Base-by-base conservation (phyloP, 2,797 vertebrate species). In the Tamandua tetradactyla region DNA sequence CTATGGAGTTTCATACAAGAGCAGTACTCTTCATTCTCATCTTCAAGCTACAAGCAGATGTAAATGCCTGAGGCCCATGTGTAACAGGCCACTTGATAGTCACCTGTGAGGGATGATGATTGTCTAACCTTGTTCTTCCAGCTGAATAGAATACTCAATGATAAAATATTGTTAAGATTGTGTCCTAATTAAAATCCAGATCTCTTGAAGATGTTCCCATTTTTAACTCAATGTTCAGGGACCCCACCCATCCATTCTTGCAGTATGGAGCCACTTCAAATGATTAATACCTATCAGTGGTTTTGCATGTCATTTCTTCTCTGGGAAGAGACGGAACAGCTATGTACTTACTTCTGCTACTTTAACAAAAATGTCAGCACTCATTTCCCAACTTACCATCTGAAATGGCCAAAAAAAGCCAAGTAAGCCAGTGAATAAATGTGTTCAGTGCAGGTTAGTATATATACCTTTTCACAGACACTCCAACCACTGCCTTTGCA, bases 321-420 rank as follows among this genome's bases (percentile, higher is more conserved):
- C 32, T 1, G 1, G 32, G 90, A 97, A 94, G 87, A 66, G 3
- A 59, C 59, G 18, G 90, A 95, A 93, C 74, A 92, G 74, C 93
- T 95, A 81, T 61, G 93, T 89, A 32, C 87, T 97, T 5, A 0
- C 87, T 95, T 92, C 68, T 95, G 37, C 37, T 95, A n/a, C 75
- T 97, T 96, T 86, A 64, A 9, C 86, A 96, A 92, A 85, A 89
- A 96, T 95, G 69, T 87, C 81, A 88, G 69, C 95, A 92, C 71
- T 96, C 93, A 97, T 97, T 97, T 97, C 95, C 97, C 91, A 93
- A 30, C 75, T 85, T 95, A 79, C 82, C 61, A 87, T 61, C 93
- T 83, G 76, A 97, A 91, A 89, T 91, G 66, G 64, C 20, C 80
- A 86, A 96, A 96, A 91, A 92, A 74, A 95, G 94, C 66, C 84